These are phyloP conservation scores for Sebastes matsubarae DNA, from an alignment of 2,797 vertebrate genomes.

Conservation along the genomic window DNA sequence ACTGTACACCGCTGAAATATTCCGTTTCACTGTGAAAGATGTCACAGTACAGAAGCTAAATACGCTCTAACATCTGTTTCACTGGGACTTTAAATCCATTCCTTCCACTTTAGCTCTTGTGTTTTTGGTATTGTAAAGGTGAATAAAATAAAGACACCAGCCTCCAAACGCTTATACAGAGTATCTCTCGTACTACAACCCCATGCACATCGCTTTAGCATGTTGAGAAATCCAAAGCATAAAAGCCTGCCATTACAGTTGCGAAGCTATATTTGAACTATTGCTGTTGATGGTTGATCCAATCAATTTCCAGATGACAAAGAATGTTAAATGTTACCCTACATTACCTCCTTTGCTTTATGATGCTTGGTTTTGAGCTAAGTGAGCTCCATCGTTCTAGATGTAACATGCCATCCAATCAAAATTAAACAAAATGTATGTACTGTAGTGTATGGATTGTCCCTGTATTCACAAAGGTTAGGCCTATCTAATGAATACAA, in stretches of 20 bases:
- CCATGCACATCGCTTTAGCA: not conserved
- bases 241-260: not conserved
- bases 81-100: not conserved
- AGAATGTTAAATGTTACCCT: not conserved
- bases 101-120: not conserved
- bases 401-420: not conserved
- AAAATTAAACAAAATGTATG: not conserved
- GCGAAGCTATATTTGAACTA: not conserved
- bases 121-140: not conserved
- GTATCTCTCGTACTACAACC: not conserved
- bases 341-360: not conserved
- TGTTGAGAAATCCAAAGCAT: not conserved
- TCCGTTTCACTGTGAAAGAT: too few species aligned
- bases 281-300: not conserved
- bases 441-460: not conserved
- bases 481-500: constrained; percentile 14
- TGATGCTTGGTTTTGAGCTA: not conserved
- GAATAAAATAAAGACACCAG: not conserved
- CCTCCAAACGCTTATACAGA: not conserved
- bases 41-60: too few species aligned
- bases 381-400: not conserved
- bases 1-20: too few species aligned
- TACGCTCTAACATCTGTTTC: too few species aligned
- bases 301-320: not conserved
- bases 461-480: constrained; percentile 18